phyloP scores from a whole-genome alignment of 2,888 invertebrate genomes.

The Caenorhabditis parvicauda region DNA sequence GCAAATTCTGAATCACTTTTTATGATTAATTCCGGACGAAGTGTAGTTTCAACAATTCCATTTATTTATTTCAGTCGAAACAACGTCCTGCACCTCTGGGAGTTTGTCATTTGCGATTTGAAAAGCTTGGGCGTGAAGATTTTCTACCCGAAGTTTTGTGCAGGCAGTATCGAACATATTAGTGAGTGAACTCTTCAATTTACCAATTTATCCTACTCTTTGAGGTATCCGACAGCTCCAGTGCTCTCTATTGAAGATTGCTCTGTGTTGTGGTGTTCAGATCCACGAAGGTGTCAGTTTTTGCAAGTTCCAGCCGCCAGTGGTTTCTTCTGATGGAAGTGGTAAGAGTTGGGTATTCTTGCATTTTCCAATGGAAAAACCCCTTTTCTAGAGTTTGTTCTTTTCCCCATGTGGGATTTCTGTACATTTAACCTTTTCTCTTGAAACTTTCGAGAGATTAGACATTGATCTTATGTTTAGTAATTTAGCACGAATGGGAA shows the following conservation, averaged over 20 bases:
- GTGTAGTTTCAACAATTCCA: too few relatives aligned
- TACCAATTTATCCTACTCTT: slow-evolving; percentile 28
- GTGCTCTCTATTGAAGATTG: slow-evolving; percentile 87
- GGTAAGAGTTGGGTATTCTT: too few relatives aligned
- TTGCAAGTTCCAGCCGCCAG: slow-evolving; percentile 79
- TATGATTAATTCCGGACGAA: too few relatives aligned
- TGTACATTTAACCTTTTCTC: too few relatives aligned
- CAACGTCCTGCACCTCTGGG: slow-evolving; percentile 97
- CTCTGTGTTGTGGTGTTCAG: slow-evolving; percentile 88
- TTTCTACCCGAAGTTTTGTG: slow-evolving; percentile 97
- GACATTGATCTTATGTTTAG: background rate
- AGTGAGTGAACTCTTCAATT: slow-evolving; percentile 67
- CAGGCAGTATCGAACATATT: slow-evolving; percentile 95
- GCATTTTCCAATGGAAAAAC: too few relatives aligned
- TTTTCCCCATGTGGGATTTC: too few relatives aligned
- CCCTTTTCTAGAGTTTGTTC: too few relatives aligned
- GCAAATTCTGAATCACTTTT: too few relatives aligned
- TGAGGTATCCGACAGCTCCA: slow-evolving; percentile 85
- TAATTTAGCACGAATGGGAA: background rate
- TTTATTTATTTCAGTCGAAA: slow-evolving; percentile 74
- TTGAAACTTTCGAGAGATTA: too few relatives aligned
- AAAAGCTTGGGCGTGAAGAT: slow-evolving; percentile 88
- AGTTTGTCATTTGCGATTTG: slow-evolving; percentile 93
- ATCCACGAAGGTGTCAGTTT: slow-evolving; percentile 90
- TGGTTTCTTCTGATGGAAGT: too few relatives aligned